Evolutionary conservation across 2,888 invertebrate genomes (phyloP), one percentile per base, ranked within the genome.

Genomic region (Agrochola macilenta): DNA sequence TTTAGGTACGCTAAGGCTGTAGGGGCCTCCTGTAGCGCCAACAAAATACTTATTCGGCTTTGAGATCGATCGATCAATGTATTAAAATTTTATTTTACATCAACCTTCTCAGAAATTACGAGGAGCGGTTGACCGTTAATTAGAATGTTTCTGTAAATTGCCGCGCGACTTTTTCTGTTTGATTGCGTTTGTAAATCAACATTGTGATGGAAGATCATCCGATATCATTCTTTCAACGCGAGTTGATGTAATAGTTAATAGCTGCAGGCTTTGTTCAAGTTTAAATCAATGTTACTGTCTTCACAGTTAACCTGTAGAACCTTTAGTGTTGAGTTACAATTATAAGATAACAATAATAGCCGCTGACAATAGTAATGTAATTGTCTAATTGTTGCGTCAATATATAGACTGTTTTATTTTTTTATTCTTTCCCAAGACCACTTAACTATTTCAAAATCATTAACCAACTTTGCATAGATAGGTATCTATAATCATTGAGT

Each of bases 381-480:
- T 80, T 76, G 73, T 80, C 73, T 82, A 78, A 84, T 84, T 82
- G 79, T 90, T 86, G 69, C 80, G 66, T 76, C 74, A 82, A 77
- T 76, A 76, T 60, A 75, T 71, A 63, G 63, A 69, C 76, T 83
- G 71, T 84, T 83, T 81, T 84, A 81, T 86, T 80, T 81, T 86
- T 82, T 82, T 64, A 83, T 74, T 90, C 81, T 90, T 89, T 89
- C 89, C 76, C 84, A 89, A 91, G 83, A 90, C 83, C 88, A 88
- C 85, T 89, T 81, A 83, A 87, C 77, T 86, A 88, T 88, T 88
- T 88, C 88, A 81, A 89, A 88, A 95, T 92, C 91, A 95, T 94
- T 94, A 94, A 93, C 91, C 88, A 94, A 95, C 95, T 95, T 94
- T 93, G 93, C 94, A 95, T 95, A 96, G 95, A 95, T 95, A 95